Evolutionary conservation across 2,888 invertebrate genomes (phyloP), one percentile per base, ranked within the genome.

Genomic region (Dasysyrphus tricinctus): DNA sequence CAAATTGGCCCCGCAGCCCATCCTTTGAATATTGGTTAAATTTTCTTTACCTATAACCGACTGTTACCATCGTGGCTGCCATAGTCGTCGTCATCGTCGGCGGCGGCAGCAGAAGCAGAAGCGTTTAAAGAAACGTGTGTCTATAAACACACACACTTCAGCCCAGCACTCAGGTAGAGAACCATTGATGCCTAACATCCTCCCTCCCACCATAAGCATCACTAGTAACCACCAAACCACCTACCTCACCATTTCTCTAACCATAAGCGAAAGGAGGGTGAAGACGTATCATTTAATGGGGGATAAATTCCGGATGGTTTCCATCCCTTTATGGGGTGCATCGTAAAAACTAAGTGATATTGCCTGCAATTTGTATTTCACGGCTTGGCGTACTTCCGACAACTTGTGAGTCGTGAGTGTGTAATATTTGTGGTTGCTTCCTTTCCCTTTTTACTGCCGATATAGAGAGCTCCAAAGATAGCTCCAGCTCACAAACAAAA

Each of bases 321-420:
- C 86, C 86, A 82, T 59, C 82, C 86, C 86, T 78, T 86, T 86
- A 86, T 86, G 82, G 86, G 86, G 75, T 86, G 86, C 86, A 86
- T 86, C 86, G 86, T 86, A 79, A 86, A 86, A 86, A 86, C 86
- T 81, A 86, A 86, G 86, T 86, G 86, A 86, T 86, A 86, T 86
- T 86, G 86, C 86, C 86, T 86, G 86, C 86, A 86, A 86, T 86
- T 86, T 86, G 86, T 86, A 86, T 86, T 86, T 86, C 86, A 86
- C 86, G 86, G 86, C 81, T 82, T 86, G 86, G 82, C 82, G 86
- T 86, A 81, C 86, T 86, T 86, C 82, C 86, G 82, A 86, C 78
- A 86, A 79, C 86, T 86, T 86, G 78, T 82, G 86, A 72, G 72
- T 57, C 72, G 72, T 42, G 42, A 86, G 86, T 67, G 78, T 75